phyloP scores from a whole-genome alignment of 2,888 invertebrate genomes.

The Ectemnius continuus region DNA sequence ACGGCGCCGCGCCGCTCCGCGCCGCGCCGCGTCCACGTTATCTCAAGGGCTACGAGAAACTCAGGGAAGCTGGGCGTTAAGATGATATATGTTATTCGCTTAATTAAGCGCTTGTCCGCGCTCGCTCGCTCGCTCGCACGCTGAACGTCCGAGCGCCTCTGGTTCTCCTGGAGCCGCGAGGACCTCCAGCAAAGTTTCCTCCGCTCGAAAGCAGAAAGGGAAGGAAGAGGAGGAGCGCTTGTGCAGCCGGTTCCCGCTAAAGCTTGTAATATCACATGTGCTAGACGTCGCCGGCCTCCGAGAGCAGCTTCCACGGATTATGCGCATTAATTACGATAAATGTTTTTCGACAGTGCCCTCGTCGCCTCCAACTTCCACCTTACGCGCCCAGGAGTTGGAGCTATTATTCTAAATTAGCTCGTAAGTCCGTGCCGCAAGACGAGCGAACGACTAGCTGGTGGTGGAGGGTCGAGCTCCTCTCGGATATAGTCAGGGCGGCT shows the following conservation, averaged over 20 bases:
- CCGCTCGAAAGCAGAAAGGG: background rate
- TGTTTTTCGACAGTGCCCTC: slow-evolving; percentile 23
- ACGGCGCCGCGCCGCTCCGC: too few relatives aligned
- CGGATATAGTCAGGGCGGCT: background rate
- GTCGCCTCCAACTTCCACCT: background rate
- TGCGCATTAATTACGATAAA: slow-evolving; percentile 35
- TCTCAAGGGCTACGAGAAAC: slow-evolving; percentile 22
- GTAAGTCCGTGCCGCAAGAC: background rate
- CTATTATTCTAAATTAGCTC: slow-evolving; percentile 20
- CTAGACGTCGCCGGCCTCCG: slow-evolving; percentile 6
- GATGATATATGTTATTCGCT: slow-evolving; percentile 75
- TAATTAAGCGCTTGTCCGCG: slow-evolving; percentile 75
- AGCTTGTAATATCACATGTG: slow-evolving; percentile 35
- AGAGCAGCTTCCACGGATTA: slow-evolving; percentile 19
- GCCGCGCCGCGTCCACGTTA: slow-evolving; percentile 19
- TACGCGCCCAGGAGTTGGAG: background rate
- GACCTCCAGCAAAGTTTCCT: slow-evolving; percentile 57
- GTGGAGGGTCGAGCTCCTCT: background rate
- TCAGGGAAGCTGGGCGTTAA: slow-evolving; percentile 62
- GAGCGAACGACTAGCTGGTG: background rate
- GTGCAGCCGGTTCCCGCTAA: slow-evolving; percentile 29
- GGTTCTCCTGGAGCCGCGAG: slow-evolving; percentile 42
- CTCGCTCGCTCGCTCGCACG: slow-evolving; percentile 19
- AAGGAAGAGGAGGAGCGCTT: slow-evolving; percentile 17
- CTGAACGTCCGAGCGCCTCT: slow-evolving; percentile 57